Base-by-base conservation (phyloP, 2,888 invertebrate species). In the Ophion slaviceki region DNA sequence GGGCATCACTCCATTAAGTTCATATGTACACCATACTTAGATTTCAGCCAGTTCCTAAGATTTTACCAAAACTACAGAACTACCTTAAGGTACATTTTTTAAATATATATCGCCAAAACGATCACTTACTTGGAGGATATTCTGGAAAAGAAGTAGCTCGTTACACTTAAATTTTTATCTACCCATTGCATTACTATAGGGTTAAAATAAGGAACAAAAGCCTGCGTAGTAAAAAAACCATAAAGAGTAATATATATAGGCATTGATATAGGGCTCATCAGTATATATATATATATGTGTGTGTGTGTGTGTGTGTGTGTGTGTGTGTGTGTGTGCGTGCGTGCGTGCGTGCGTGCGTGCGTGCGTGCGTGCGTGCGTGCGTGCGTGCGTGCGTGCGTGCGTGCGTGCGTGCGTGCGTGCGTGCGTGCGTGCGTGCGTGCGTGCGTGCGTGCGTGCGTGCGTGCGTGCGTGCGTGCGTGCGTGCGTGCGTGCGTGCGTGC, bases 201-300 rank as follows among this genome's bases (percentile, higher is more conserved):
- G 75, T 71, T 79, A 66, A 70, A 47, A 61, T 11, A 47, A 32
- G 20, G 67, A 71, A 82, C 5, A 66, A 66, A 64, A 79, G 66
- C 28, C 47, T 53, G 53, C 47, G 53, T 45, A n/a, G 70, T 67
- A 67, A 62, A 71, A 67, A 76, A 36, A 64, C 47, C 24, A 64
- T 71, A 53, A 82, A 62, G 62, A 76, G 80, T 62, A 85, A 79
- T 85, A 75, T 85, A 79, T 82, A 72, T 20, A 64, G 59, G 28
- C n/a, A 61, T 64, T 61, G 61, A 71, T 47, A 28, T 47, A n/a
- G n/a, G 53, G 47, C 20, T 24, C 45, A 62, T 74, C 24, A 17
- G 40, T 45, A 62, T 62, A 62, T 28, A 20, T 62, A 40, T 14
- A 24, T 62, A 20, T 53, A n/a, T 32, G 40, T 74, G 47, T 64